phyloP scores from a whole-genome alignment of 2,113 vertebrate species.

The Phrynosoma blainvillii region DNA sequence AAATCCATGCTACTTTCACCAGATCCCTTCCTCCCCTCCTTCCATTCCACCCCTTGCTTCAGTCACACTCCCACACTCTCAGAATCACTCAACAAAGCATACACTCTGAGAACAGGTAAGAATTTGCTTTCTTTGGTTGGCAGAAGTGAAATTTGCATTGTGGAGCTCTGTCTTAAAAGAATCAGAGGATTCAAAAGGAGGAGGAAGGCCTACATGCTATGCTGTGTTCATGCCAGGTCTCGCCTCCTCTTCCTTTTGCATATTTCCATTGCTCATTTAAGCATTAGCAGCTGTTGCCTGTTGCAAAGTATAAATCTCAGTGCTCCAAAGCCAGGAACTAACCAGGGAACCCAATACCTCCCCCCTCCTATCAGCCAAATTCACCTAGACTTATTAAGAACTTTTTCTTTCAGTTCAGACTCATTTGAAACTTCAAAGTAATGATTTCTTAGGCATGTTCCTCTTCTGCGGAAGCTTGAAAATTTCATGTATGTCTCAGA shows the following conservation, averaged over 20 bases:
- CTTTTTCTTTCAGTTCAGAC: background rate
- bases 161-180: accelerated
- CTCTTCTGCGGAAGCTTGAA: too few species aligned
- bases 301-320: background rate
- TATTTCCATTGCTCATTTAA: background rate
- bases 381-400: background rate
- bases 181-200: background rate
- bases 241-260: too few species aligned
- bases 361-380: too few species aligned
- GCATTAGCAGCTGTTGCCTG: background rate
- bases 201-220: background rate
- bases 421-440: background rate
- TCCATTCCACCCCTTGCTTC: background rate
- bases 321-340: background rate
- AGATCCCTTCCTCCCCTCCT: background rate
- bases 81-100: background rate
- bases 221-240: background rate
- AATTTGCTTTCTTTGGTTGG: constrained; percentile 13
- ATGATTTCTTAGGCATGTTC: background rate
- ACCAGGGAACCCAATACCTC: too few species aligned
- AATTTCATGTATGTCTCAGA: background rate
- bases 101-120: constrained; percentile 6
- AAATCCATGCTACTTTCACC: accelerated
- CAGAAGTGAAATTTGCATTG: accelerated
- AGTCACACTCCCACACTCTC: background rate